phyloP scores from a whole-genome alignment of 2,113 vertebrate species.

The Mesocricetus auratus region DNA sequence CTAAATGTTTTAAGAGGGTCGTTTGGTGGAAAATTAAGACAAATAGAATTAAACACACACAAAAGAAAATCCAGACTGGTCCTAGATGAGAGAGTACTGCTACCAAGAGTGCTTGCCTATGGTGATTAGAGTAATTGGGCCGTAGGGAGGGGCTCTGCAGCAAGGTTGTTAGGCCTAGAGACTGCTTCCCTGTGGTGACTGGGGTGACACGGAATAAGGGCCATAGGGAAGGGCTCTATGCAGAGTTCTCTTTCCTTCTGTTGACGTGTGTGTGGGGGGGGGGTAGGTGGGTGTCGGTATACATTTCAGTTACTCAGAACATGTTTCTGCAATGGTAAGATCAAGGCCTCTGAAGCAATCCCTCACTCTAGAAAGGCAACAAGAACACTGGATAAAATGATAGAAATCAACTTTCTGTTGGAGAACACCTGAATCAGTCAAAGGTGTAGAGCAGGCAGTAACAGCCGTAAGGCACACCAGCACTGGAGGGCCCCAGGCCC shows the following conservation, averaged over 20 bases:
- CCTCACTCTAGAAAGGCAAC: background rate
- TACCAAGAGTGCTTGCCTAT: background rate
- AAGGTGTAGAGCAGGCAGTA: background rate
- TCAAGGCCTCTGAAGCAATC: background rate
- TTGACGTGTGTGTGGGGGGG: background rate
- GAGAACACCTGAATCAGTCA: background rate
- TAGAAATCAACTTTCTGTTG: background rate
- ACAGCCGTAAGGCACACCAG: background rate
- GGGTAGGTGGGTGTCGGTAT: background rate
- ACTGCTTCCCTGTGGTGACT: background rate
- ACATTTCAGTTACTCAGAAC: background rate
- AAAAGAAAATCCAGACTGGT: background rate
- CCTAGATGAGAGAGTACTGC: background rate
- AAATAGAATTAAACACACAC: background rate
- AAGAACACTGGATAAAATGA: background rate
- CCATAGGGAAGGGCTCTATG: background rate
- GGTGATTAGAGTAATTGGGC: background rate
- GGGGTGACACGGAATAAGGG: background rate
- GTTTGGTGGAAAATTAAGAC: background rate
- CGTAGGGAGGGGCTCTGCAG: background rate
- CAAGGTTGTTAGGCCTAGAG: background rate
- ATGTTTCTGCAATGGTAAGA: slow-evolving; percentile 35
- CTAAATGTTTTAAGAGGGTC: background rate
- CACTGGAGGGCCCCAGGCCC: background rate
- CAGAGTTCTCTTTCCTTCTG: background rate